Conservation (phyloP, 2,113 vertebrate genomes). For the Etia nguti region DNA sequence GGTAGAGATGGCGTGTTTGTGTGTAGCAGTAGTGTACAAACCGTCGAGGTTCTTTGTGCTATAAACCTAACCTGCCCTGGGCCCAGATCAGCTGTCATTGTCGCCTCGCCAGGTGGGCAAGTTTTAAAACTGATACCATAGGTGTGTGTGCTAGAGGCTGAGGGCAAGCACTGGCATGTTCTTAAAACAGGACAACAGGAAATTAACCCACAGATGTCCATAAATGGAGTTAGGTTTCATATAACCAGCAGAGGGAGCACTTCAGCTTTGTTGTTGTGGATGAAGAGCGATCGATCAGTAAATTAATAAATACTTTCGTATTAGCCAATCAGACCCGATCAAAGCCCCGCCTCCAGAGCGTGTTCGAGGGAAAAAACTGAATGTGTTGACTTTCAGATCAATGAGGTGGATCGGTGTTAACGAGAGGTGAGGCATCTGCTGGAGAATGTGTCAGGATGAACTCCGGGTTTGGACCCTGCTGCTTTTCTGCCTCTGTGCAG, state of each 20-base stretch:
- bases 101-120: not conserved
- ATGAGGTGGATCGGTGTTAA: not conserved
- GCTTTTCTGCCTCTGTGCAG: not conserved
- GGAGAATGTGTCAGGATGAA: not conserved
- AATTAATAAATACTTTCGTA: not conserved
- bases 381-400: not conserved
- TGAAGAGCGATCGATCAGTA: not conserved
- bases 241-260: not conserved
- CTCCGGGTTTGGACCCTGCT: not conserved
- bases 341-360: not conserved
- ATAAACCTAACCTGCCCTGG: not conserved
- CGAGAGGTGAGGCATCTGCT: not conserved
- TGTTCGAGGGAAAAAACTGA: not conserved
- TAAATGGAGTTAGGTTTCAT: not conserved
- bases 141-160: rapidly evolving
- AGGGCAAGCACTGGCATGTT: not conserved
- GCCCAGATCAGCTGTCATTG: not conserved
- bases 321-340: not conserved
- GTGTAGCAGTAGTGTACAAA: not conserved
- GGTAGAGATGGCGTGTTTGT: no score
- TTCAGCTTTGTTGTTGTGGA: not conserved
- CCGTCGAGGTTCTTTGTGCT: not conserved
- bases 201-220: not conserved
- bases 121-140: not conserved
- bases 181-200: not conserved